Conservation (phyloP, 2,888 invertebrate species). For the Lasioglossum morio region DNA sequence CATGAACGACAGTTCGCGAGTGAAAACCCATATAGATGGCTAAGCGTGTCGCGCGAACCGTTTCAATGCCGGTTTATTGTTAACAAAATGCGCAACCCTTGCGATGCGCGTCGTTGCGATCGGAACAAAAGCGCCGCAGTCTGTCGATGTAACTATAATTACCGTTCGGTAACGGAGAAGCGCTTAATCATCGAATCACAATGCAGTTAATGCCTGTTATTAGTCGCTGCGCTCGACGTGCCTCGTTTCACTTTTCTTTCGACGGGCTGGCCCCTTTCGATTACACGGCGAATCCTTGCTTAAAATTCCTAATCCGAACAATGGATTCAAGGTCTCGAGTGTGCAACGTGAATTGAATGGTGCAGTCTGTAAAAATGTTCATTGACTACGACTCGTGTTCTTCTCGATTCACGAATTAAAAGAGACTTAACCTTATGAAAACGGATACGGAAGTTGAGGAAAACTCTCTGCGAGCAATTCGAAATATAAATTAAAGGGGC, state of each 20-base stretch:
- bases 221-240: neutral
- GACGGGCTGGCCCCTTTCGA: neutral
- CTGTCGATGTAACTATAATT: slow-evolving; percentile 15
- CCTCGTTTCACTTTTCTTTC: slow-evolving; percentile 1
- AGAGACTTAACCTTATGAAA: neutral
- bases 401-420: neutral
- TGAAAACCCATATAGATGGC: slow-evolving; percentile 22
- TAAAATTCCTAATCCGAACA: neutral
- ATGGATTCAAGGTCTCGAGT: neutral
- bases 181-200: neutral
- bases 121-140: neutral
- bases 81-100: slow-evolving; percentile 4
- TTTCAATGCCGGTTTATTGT: slow-evolving; percentile 6
- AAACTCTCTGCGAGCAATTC: neutral
- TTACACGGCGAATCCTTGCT: neutral
- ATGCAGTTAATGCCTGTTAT: neutral
- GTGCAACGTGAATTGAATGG: neutral
- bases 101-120: neutral
- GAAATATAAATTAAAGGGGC: neutral
- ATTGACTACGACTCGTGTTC: neutral
- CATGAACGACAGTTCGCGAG: slow-evolving; percentile 7
- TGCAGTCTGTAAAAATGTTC: neutral
- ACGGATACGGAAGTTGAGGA: neutral
- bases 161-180: neutral
- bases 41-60: neutral